Base-by-base conservation (phyloP, 2,113 vertebrate genomes). In the Tachysurus fulvidraco region DNA sequence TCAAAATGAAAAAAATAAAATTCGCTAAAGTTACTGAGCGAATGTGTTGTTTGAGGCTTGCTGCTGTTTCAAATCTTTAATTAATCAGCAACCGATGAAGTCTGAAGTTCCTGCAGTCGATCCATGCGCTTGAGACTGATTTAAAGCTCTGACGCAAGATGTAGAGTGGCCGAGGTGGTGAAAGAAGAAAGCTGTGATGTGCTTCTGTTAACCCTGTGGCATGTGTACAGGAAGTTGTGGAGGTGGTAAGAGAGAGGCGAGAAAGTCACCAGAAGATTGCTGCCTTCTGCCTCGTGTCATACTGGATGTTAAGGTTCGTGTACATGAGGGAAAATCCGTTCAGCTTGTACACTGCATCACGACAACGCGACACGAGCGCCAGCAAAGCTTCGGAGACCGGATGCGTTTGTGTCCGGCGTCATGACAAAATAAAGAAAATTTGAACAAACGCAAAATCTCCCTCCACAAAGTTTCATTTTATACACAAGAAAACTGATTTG, bases 151-250 rank as follows among this genome's bases (percentile, higher is more conserved):
- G 0, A 54, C 0, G 23, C 13, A 28, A 8, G 28, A 36, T 30
- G 10, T 30, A 83, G 44, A 10, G 1, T 1, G 0, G 19, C 19
- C 19, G 71, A 77, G 23, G 25, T 12, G 3, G 3, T 16, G 14
- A 64, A 21, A 41, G 21, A 30, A 9, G 13, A 46, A 67, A 30
- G 12, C 28, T 74, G 30, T 46, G 52, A 62, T 36, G n/a, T 11
- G 21, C 73, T 50, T 59, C 28, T 52, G 73, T 6, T 23, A 80
- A 73, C 10, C 44, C 10, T 28, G 74, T 7, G 59, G 44, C 8
- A 50, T 30, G 16, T 36, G 36, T 23, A 69, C 85, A 85, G 85
- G 85, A 86, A 80, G 85, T 86, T 41, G 19, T 41, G 46, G 60
- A 55, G 16, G 30, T 17, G 14, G 23, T 5, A 23, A 67, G 28